These are phyloP conservation scores for Zaprionus nigranus DNA, from an alignment of 1,140 invertebrate species.

Conservation along the genomic window DNA sequence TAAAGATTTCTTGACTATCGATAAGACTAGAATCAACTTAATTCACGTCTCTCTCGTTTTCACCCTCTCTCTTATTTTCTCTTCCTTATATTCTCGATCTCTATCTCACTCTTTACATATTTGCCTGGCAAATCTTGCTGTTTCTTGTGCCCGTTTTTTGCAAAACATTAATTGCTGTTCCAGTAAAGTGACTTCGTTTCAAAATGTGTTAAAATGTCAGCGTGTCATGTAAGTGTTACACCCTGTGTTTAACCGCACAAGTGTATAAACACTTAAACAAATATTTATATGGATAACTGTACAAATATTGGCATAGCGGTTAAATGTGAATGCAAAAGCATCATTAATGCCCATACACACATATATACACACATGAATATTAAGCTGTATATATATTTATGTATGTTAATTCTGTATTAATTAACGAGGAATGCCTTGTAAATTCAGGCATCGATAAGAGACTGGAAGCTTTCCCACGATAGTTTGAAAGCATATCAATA, in stretches of 20 bases:
- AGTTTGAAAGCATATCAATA: not conserved
- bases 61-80: not conserved
- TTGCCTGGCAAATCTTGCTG: slow-evolving; percentile 38
- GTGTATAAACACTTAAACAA: slow-evolving; percentile 8
- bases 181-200: slow-evolving; percentile 32
- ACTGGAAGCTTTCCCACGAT: not conserved
- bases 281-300: slow-evolving; percentile 9
- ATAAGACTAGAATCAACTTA: not conserved
- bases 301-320: slow-evolving; percentile 24
- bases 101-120: not conserved
- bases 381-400: no score
- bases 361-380: not conserved
- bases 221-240: slow-evolving; percentile 51
- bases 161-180: slow-evolving; percentile 40
- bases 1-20: slow-evolving; percentile 19
- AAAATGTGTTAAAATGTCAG: slow-evolving; percentile 60
- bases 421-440: not conserved
- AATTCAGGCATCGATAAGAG: not conserved
- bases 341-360: not conserved
- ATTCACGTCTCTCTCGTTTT: not conserved
- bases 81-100: not conserved
- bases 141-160: slow-evolving; percentile 49
- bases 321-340: slow-evolving; percentile 1
- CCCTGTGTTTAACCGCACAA: slow-evolving; percentile 4
- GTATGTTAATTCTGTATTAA: no score